Percentiles rank a stretch among this genome's conserved stretches.
Evolutionary conservation across 2,113 vertebrate genomes (phyloP).

Genomic region (Syngnathus scovelli): DNA sequence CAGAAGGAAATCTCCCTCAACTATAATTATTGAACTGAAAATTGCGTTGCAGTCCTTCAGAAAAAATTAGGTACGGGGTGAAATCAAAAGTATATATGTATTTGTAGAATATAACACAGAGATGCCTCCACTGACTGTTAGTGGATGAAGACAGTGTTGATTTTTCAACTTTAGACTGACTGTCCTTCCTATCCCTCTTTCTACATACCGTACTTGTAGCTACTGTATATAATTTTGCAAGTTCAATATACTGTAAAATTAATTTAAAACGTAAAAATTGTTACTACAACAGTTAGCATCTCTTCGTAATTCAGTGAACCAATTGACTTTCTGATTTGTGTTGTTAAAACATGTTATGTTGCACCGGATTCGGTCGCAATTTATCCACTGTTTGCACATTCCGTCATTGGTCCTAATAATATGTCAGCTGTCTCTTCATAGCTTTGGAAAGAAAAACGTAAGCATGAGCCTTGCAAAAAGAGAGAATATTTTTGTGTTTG

Average conservation of each 20-base stretch:
- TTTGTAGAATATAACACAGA: slow-evolving; percentile 29
- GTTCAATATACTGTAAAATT: background rate
- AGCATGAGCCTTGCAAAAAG: background rate
- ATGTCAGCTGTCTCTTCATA: background rate
- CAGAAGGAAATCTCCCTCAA: background rate
- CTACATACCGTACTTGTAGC: background rate
- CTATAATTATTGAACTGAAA: background rate
- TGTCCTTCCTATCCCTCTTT: background rate
- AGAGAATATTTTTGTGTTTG: no score
- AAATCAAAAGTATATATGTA: slow-evolving; percentile 7
- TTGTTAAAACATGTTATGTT: background rate
- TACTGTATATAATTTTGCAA: no score
- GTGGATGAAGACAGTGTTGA: background rate
- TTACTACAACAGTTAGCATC: background rate
- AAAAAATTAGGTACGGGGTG: background rate
- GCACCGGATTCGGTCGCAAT: background rate
- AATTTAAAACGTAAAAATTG: background rate
- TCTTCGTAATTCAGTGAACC: background rate
- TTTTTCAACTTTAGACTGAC: background rate
- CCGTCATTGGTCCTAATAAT: background rate
- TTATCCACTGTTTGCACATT: background rate
- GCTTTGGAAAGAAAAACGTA: background rate
- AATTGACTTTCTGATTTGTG: background rate
- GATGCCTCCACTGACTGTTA: background rate
- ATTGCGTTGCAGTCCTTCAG: background rate